phyloP scores from a whole-genome alignment of 2,797 vertebrate species.

The Brachymystax lenok region DNA sequence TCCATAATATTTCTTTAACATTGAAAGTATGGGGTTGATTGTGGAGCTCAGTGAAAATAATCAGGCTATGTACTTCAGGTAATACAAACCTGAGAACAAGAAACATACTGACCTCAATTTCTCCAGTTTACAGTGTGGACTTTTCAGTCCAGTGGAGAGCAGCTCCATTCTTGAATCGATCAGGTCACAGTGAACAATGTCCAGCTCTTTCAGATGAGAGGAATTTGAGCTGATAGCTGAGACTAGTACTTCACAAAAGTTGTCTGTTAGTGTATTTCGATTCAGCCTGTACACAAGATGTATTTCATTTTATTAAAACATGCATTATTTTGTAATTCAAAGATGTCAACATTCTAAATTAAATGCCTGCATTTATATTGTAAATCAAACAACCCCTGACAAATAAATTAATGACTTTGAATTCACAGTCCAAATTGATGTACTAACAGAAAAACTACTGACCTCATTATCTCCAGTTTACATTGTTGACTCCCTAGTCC shows the following conservation, averaged over 20 bases:
- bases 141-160: not conserved
- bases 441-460: not conserved
- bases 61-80: too few species aligned
- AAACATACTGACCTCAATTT: conserved; percentile 4
- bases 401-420: not conserved
- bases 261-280: not conserved
- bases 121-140: not conserved
- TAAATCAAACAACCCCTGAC: not conserved
- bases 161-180: not conserved
- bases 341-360: too few species aligned
- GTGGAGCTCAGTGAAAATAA: too few species aligned
- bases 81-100: not conserved
- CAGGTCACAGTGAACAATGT: conserved; percentile 1
- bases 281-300: not conserved
- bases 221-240: not conserved
- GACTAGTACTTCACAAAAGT: not conserved
- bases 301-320: too few species aligned
- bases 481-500: not conserved
- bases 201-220: not conserved
- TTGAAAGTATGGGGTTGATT: too few species aligned
- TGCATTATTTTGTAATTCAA: too few species aligned
- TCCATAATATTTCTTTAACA: too few species aligned
- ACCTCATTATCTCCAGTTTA: too few species aligned
- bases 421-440: not conserved
- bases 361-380: not conserved